Evolutionary conservation across 2,888 invertebrate species (phyloP).

Genomic region (Cryptops parisi): DNA sequence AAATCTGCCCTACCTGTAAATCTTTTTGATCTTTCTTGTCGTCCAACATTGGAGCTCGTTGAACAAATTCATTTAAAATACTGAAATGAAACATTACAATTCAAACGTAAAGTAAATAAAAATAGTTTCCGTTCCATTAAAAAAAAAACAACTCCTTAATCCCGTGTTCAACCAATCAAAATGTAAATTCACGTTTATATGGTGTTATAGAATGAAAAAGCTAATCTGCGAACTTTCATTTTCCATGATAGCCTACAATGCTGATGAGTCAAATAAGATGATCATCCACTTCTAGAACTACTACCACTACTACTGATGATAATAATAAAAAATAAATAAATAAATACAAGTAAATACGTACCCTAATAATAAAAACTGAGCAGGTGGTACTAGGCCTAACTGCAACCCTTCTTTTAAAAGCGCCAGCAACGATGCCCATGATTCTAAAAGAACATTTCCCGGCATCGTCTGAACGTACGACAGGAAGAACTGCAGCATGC

Average conservation of each 20-base stretch:
- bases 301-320: too few species aligned
- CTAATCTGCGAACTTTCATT: too few species aligned
- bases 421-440: conserved; percentile 60
- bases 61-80: conserved; percentile 66
- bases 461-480: conserved; percentile 44
- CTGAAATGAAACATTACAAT: conserved; percentile 25
- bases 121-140: too few species aligned
- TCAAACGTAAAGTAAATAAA: neutral
- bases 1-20: conserved; percentile 42
- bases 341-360: too few species aligned
- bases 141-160: too few species aligned
- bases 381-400: conserved; percentile 48
- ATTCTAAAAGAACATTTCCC: conserved; percentile 54
- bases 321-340: too few species aligned
- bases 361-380: conserved; percentile 62
- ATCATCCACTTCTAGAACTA: too few species aligned
- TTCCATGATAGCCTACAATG: too few species aligned
- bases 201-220: too few species aligned
- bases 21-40: conserved; percentile 69
- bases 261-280: too few species aligned
- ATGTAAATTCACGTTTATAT: too few species aligned
- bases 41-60: conserved; percentile 54
- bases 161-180: too few species aligned
- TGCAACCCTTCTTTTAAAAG: conserved; percentile 58
- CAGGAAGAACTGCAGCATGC: conserved; percentile 65